Percentiles rank a stretch among this genome's conserved stretches.
phyloP scores from a whole-genome alignment of 2,113 vertebrate species.

The Hippotragus niger region DNA sequence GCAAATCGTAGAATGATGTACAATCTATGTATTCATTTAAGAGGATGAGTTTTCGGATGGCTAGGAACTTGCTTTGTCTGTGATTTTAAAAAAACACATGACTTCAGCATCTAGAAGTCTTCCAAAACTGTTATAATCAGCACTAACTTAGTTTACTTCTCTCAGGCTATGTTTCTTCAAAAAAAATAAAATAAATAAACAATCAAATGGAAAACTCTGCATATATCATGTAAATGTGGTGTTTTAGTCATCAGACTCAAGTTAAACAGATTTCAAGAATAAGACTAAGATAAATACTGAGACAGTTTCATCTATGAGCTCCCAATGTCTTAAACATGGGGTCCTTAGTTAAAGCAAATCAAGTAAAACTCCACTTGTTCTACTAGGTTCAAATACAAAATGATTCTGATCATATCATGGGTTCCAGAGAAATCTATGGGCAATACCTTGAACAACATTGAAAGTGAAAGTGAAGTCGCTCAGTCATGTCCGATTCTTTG shows the following conservation, averaged over 20 bases:
- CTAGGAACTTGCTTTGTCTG: not conserved
- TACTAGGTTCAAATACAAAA: not conserved
- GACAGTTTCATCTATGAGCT: not conserved
- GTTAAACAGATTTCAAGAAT: not conserved
- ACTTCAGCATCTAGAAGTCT: not conserved
- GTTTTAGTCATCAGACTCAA: not conserved
- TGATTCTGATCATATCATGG: not conserved
- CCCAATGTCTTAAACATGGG: not conserved
- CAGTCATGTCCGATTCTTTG: too few relatives aligned
- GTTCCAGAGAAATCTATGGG: not conserved
- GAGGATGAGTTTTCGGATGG: not conserved
- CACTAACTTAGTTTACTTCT: not conserved
- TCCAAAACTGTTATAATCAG: not conserved
- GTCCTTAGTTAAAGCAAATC: not conserved
- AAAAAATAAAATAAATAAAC: not conserved
- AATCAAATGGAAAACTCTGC: not conserved
- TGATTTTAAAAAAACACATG: not conserved
- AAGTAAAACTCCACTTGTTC: not conserved
- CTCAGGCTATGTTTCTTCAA: not conserved
- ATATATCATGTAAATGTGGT: not conserved
- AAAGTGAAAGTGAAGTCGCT: too few relatives aligned
- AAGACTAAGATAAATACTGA: slow-evolving; percentile 10
- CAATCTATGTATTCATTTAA: not conserved
- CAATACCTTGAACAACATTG: not conserved
- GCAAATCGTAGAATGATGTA: slow-evolving; percentile 6